Conservation (phyloP, 2,888 invertebrate species). For the Ophion obscuratus region DNA sequence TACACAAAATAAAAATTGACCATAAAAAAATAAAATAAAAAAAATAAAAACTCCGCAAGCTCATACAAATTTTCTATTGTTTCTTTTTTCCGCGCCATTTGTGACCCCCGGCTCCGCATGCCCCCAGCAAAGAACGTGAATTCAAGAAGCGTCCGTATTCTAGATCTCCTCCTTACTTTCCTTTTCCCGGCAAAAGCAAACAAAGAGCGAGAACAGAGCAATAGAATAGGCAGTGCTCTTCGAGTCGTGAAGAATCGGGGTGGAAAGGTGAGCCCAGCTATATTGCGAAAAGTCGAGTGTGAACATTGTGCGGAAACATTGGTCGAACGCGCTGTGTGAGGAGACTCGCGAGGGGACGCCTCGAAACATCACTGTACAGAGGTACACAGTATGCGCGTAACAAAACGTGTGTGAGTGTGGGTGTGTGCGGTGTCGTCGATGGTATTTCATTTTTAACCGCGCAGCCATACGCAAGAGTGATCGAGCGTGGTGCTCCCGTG, state of each 20-base stretch:
- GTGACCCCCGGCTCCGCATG: too few relatives aligned
- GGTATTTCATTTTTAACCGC: constrained; percentile 17
- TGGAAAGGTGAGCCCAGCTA: neutral
- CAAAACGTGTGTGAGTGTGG: too few relatives aligned
- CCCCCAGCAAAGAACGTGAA: too few relatives aligned
- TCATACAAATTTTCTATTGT: too few relatives aligned
- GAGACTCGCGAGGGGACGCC: neutral
- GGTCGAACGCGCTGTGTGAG: neutral
- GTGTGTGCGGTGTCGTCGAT: neutral
- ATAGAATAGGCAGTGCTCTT: neutral
- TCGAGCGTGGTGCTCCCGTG: constrained; percentile 15
- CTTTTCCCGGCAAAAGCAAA: neutral
- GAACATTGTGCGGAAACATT: constrained; percentile 26
- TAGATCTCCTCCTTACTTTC: neutral
- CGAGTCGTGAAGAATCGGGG: constrained; percentile 11
- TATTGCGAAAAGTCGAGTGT: constrained; percentile 14
- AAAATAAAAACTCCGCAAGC: too few relatives aligned
- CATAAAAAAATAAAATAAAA: too few relatives aligned
- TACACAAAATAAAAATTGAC: too few relatives aligned
- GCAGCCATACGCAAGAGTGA: constrained; percentile 24
- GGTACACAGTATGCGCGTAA: too few relatives aligned
- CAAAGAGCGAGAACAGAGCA: too few relatives aligned
- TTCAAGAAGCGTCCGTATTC: too few relatives aligned
- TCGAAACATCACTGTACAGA: neutral
- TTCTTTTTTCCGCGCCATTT: too few relatives aligned